Evolutionary conservation across 2,888 invertebrate species (phyloP).

Genomic region (Rhodophaea formosa): DNA sequence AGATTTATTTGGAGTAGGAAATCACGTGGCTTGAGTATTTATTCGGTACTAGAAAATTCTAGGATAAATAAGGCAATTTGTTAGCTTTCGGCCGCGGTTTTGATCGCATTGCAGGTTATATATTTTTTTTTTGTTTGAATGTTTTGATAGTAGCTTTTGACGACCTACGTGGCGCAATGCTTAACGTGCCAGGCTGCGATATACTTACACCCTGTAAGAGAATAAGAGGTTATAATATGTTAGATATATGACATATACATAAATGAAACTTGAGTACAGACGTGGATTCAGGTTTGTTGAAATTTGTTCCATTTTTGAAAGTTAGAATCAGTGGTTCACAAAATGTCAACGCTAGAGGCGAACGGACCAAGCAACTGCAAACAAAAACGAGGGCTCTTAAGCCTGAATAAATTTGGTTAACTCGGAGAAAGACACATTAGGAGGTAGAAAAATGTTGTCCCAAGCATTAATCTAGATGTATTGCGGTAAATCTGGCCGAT

Average conservation of each 20-base stretch:
- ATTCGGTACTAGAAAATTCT: not conserved
- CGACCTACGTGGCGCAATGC: too few relatives aligned
- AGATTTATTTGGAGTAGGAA: constrained; percentile 1
- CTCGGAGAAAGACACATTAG: constrained; percentile 32
- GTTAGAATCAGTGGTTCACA: too few relatives aligned
- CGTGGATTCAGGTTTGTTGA: too few relatives aligned
- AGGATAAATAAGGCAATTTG: too few relatives aligned
- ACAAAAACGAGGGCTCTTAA: constrained; percentile 27
- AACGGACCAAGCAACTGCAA: constrained; percentile 8
- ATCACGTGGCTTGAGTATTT: not conserved
- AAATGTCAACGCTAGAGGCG: too few relatives aligned
- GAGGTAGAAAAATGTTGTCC: constrained; percentile 34
- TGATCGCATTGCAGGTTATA: too few relatives aligned
- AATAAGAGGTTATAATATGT: too few relatives aligned
- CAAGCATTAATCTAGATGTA: constrained; percentile 22
- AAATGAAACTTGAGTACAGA: not conserved
- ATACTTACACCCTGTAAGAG: too few relatives aligned
- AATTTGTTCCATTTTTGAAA: too few relatives aligned
- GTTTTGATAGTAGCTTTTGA: too few relatives aligned
- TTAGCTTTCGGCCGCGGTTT: not conserved
- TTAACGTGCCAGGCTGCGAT: too few relatives aligned
- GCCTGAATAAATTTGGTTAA: constrained; percentile 36
- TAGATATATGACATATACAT: not conserved
- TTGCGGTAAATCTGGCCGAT: constrained; percentile 16
- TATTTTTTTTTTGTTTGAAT: too few relatives aligned